phyloP scores from a whole-genome alignment of 2,888 invertebrate genomes.

The Habroteleia sp. region DNA sequence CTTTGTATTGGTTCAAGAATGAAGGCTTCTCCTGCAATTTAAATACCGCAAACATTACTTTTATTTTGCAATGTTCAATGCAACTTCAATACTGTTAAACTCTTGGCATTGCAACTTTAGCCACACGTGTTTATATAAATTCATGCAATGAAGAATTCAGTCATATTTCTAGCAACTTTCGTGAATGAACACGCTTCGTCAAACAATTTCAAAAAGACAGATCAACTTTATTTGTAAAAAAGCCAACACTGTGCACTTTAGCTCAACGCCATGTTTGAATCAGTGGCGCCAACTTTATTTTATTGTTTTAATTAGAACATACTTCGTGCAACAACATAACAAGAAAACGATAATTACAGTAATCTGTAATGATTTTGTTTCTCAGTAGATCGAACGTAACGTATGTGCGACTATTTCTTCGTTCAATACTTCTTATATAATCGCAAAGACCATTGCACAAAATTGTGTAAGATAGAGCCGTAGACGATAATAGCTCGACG shows the following conservation, averaged over 20 bases:
- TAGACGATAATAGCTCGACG: neutral
- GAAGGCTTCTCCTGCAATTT: conserved; percentile 53
- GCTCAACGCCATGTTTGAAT: too few species aligned
- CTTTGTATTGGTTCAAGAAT: conserved; percentile 46
- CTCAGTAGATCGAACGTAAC: neutral
- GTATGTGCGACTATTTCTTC: conserved; percentile 5
- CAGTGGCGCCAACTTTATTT: too few species aligned
- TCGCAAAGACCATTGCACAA: conserved; percentile 3
- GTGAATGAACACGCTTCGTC: too few species aligned
- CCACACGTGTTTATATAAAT: too few species aligned
- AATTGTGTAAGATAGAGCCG: conserved; percentile 1
- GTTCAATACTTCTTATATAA: conserved; percentile 16
- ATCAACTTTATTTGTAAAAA: too few species aligned
- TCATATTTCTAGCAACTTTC: too few species aligned
- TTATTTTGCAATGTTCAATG: conserved; percentile 26
- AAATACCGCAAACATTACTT: conserved; percentile 30
- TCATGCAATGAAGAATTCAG: too few species aligned
- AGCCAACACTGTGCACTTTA: too few species aligned
- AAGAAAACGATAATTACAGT: neutral
- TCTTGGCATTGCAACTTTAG: too few species aligned
- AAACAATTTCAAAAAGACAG: too few species aligned
- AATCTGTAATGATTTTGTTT: conserved; percentile 10
- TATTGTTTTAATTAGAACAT: too few species aligned
- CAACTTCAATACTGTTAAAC: conserved; percentile 2
- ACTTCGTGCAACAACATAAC: too few species aligned